A percentile compares a stretch with the other conserved stretches of the same genome.
phyloP scores from a whole-genome alignment of 2,888 invertebrate species.

The Apeira syringaria region DNA sequence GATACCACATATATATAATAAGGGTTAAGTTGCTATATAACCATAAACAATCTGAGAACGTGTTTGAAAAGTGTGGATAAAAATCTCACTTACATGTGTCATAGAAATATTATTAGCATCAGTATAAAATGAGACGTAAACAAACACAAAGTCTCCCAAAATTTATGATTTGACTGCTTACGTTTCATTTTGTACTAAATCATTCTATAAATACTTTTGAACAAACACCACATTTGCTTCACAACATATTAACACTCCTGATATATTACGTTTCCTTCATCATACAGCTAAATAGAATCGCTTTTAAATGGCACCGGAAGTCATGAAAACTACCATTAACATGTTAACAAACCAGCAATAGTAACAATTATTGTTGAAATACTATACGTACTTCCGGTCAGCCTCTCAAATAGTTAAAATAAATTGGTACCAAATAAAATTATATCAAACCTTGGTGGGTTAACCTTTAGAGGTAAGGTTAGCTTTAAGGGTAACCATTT shows the following conservation, averaged over 20 bases:
- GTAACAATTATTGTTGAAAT: conserved; percentile 1
- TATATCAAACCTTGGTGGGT: conserved; percentile 5
- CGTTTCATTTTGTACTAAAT: too few species aligned
- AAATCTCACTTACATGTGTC: too few species aligned
- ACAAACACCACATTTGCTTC: background rate
- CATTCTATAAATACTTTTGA: background rate
- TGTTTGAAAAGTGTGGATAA: too few species aligned
- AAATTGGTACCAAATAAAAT: conserved; percentile 7
- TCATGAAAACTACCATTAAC: conserved; percentile 4
- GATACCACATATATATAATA: too few species aligned
- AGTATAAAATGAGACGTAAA: too few species aligned
- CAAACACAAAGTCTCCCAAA: too few species aligned
- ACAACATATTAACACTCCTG: background rate
- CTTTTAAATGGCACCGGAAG: conserved; percentile 1
- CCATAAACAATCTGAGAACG: too few species aligned
- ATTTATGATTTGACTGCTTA: too few species aligned
- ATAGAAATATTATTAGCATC: too few species aligned
- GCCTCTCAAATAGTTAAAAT: conserved; percentile 9
- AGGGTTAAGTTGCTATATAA: too few species aligned
- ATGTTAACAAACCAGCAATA: conserved; percentile 7
- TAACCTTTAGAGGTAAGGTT: conserved; percentile 5
- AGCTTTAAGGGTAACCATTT: conserved; percentile 11
- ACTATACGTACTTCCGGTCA: conserved; percentile 4
- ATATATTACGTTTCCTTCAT: background rate
- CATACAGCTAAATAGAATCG: background rate